phyloP scores from a whole-genome alignment of 1,140 invertebrate species.

The Microplitis demolitor region DNA sequence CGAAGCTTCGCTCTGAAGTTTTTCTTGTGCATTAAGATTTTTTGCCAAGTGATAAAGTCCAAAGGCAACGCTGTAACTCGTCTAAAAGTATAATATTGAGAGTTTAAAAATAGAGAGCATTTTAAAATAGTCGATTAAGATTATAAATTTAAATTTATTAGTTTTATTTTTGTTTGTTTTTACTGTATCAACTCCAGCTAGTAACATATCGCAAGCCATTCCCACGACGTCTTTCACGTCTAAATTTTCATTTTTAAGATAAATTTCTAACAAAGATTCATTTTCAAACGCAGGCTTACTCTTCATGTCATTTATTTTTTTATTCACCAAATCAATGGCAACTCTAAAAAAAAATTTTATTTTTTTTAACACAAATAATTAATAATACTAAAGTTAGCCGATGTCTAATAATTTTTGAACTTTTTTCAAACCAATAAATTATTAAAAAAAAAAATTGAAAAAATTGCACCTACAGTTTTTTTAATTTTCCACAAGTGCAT shows the following conservation, averaged over 20 bases:
- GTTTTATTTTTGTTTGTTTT: conserved; percentile 40
- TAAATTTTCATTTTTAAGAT: conserved; percentile 69
- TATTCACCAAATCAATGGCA: conserved; percentile 70
- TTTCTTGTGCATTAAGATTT: conserved; percentile 76
- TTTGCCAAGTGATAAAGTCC: conserved; percentile 79
- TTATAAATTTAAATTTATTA: conserved; percentile 4
- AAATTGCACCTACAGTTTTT: no score
- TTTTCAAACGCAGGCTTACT: conserved; percentile 36
- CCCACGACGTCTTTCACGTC: conserved; percentile 80
- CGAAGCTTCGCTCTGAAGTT: conserved; percentile 70
- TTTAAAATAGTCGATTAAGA: conserved; percentile 17
- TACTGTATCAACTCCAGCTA: conserved; percentile 87
- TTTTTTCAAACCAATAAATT: no score
- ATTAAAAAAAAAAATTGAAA: no score
- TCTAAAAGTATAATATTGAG: conserved; percentile 43
- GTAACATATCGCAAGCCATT: conserved; percentile 80
- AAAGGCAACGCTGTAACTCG: conserved; percentile 79
- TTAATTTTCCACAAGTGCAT: no score
- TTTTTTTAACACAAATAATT: background rate
- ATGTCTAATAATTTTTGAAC: no score
- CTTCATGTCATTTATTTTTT: conserved; percentile 63
- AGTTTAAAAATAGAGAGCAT: background rate
- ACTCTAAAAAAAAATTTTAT: conserved; percentile 60
- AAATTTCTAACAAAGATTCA: conserved; percentile 68
- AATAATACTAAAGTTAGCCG: no score